A percentile compares a stretch with the other conserved stretches of the same genome.
Conservation (phyloP, 2,888 invertebrate species). For the Dromius quadrimaculatus region DNA sequence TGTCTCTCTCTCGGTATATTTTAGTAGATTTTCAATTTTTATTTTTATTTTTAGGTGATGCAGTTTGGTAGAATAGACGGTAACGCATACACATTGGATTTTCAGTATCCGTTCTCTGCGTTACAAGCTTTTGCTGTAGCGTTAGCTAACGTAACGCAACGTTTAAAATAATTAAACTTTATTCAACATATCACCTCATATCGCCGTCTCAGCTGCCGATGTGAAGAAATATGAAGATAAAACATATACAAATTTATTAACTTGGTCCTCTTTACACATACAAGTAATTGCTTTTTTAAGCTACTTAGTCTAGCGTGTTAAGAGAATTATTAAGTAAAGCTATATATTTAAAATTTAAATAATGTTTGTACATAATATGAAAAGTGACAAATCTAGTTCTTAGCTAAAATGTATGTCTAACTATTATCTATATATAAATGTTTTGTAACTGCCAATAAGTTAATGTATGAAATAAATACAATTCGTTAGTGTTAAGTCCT, state of each 20-base stretch:
- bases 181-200: constrained; percentile 45
- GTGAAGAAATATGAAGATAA: constrained; percentile 33
- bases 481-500: constrained; percentile 39
- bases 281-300: constrained; percentile 45
- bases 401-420: constrained; percentile 37
- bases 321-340: constrained; percentile 16
- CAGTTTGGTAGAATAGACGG: constrained; percentile 99
- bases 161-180: constrained; percentile 79
- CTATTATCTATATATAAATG: constrained; percentile 44
- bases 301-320: constrained; percentile 15
- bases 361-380: constrained; percentile 38
- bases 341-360: constrained; percentile 25
- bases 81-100: constrained; percentile 98
- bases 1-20: too few species aligned
- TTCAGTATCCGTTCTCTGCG: constrained; percentile 98
- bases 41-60: constrained; percentile 83
- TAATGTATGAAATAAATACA: constrained; percentile 34
- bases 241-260: constrained; percentile 36
- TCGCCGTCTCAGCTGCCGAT: constrained; percentile 18
- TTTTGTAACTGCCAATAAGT: constrained; percentile 48
- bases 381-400: constrained; percentile 29
- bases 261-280: constrained; percentile 46
- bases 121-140: constrained; percentile 99
- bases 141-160: constrained; percentile 94
- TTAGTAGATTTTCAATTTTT: too few species aligned